These are phyloP conservation scores for Pollachius pollachius DNA, from an alignment of 2,113 vertebrate genomes.

Conservation along the genomic window DNA sequence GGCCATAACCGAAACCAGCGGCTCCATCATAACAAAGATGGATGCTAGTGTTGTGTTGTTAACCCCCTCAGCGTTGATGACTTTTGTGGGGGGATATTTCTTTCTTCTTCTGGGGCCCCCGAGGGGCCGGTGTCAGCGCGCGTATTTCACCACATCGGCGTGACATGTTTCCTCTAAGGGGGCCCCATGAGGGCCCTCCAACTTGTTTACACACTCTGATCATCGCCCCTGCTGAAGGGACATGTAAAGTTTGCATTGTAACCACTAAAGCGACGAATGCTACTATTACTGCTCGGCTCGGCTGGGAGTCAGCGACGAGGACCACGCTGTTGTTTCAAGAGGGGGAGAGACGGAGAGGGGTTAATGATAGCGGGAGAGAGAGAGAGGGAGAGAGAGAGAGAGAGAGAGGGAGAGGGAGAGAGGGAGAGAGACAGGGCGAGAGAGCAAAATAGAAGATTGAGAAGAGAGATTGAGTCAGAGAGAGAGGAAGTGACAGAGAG, in stretches of 20 bases:
- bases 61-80: constrained; percentile 49
- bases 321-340: no score
- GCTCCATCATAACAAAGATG: constrained; percentile 58
- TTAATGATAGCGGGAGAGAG: no score
- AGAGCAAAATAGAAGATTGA: no score
- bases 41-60: constrained; percentile 46
- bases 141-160: constrained; percentile 62
- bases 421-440: not conserved
- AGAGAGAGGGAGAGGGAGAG: not conserved
- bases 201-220: constrained; percentile 69
- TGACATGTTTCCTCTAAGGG: constrained; percentile 39
- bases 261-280: constrained; percentile 11
- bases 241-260: constrained; percentile 52
- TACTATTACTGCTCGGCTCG: constrained; percentile 26
- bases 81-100: constrained; percentile 43
- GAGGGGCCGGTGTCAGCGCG: constrained; percentile 32
- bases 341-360: no score
- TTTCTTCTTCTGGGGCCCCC: constrained; percentile 37
- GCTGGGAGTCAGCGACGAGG: no score
- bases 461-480: no score
- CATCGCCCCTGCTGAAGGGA: constrained; percentile 57
- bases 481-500: no score
- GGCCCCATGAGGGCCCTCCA: constrained; percentile 44
- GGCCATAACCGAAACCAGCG: constrained; percentile 42
- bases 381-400: no score